These are phyloP conservation scores for Chrysemys picta DNA, from an alignment of 2,113 vertebrate species.

Conservation along the genomic window DNA sequence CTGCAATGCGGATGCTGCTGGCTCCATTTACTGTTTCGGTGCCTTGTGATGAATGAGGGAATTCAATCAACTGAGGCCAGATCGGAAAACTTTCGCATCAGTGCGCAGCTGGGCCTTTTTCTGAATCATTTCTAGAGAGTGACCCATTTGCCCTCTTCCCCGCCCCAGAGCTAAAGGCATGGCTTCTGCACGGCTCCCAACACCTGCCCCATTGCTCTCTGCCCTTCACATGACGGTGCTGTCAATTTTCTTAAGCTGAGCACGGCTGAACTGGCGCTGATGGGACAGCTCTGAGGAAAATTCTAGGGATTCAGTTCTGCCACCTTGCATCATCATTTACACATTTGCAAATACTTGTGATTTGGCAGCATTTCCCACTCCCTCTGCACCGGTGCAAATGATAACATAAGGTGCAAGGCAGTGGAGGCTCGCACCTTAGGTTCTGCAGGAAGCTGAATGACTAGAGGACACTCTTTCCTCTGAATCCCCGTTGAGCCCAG, in stretches of 20 bases:
- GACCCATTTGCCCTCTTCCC: neutral
- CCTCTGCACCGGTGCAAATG: neutral
- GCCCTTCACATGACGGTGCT: neutral
- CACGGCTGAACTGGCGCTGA: neutral
- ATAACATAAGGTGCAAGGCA: neutral
- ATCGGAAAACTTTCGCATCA: neutral
- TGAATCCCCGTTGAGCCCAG: neutral
- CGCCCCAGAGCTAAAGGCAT: neutral
- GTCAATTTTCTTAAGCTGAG: neutral
- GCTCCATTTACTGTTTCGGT: neutral
- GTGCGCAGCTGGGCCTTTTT: neutral
- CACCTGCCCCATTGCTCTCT: neutral
- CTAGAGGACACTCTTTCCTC: no score
- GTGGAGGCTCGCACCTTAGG: neutral
- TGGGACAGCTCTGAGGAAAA: neutral
- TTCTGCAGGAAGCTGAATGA: neutral
- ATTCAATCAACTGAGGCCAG: neutral
- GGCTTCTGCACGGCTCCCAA: neutral
- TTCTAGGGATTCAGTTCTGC: neutral
- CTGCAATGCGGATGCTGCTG: neutral
- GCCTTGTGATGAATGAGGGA: neutral
- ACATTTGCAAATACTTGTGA: neutral
- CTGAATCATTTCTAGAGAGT: neutral
- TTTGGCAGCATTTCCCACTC: neutral
- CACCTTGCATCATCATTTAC: neutral